A percentile compares a stretch with the other conserved stretches of the same genome.
Conservation (phyloP, 2,888 invertebrate species). For the Drosophila melanosoma region DNA sequence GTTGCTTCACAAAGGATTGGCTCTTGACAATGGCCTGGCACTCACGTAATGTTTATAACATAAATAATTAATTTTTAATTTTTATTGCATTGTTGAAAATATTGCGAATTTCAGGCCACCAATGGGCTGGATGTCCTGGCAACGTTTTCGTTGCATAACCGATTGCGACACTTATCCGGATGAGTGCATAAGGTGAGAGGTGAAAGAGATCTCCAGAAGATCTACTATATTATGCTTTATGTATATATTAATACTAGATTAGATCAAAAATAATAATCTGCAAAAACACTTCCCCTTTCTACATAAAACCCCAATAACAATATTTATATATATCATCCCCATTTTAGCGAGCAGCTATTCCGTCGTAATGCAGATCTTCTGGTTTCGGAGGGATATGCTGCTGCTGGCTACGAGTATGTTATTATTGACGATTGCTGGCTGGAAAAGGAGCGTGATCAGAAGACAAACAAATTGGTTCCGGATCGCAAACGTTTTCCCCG, state of each 20-base stretch:
- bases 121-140: slow-evolving; percentile 90
- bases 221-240: background rate
- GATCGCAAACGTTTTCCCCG: slow-evolving; percentile 89
- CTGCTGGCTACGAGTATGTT: slow-evolving; percentile 90
- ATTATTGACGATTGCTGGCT: slow-evolving; percentile 93
- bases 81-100: background rate
- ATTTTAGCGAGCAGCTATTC: slow-evolving; percentile 87
- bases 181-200: slow-evolving; percentile 87
- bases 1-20: slow-evolving; percentile 86
- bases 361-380: slow-evolving; percentile 87
- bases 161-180: slow-evolving; percentile 87
- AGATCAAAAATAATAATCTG: background rate
- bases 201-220: background rate
- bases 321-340: background rate
- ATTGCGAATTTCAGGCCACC: slow-evolving; percentile 86
- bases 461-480: slow-evolving; percentile 87
- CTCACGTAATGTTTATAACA: background rate
- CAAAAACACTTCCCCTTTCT: background rate
- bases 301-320: background rate
- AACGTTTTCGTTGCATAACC: slow-evolving; percentile 87
- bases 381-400: slow-evolving; percentile 89
- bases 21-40: slow-evolving; percentile 70
- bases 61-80: background rate
- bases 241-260: background rate
- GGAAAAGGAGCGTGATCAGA: slow-evolving; percentile 87